Conservation (phyloP, 2,113 vertebrate species). For the Phrynosoma platyrhinos region DNA sequence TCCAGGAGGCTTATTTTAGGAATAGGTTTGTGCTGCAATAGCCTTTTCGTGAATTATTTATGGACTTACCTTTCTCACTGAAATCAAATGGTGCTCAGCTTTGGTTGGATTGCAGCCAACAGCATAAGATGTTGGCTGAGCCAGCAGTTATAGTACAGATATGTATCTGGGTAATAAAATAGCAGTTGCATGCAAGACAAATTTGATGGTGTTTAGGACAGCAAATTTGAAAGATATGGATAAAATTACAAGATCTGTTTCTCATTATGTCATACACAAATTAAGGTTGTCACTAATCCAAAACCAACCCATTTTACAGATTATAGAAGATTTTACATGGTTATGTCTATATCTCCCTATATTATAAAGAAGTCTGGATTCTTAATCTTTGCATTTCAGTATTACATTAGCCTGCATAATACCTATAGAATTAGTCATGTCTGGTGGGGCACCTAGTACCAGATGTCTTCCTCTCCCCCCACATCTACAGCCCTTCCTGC, state of each 20-base stretch:
- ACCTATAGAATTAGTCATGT: slow-evolving; percentile 83
- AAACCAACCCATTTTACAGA: slow-evolving; percentile 58
- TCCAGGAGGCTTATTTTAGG: not conserved
- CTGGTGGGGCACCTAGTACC: slow-evolving; percentile 80
- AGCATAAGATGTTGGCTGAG: not conserved
- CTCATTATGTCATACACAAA: slow-evolving; percentile 42
- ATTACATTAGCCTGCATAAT: slow-evolving; percentile 83
- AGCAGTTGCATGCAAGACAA: not conserved
- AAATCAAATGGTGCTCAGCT: slow-evolving; percentile 3
- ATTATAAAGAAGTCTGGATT: slow-evolving; percentile 42
- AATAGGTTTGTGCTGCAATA: not conserved
- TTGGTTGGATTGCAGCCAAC: not conserved
- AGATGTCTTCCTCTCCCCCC: slow-evolving; percentile 81
- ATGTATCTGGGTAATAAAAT: not conserved
- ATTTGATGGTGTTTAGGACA: not conserved
- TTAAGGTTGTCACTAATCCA: slow-evolving; percentile 45
- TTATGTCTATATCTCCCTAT: slow-evolving; percentile 59
- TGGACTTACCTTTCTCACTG: not conserved
- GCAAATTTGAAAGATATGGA: not conserved
- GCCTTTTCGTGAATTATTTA: not conserved
- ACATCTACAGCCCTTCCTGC: slow-evolving; percentile 66
- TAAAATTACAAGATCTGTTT: not conserved
- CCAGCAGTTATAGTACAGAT: not conserved
- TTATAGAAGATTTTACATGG: slow-evolving; percentile 12
- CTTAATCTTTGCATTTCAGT: slow-evolving; percentile 76